Evolutionary conservation across 1,140 invertebrate genomes (phyloP).

Genomic region (Monomorium pharaonis): DNA sequence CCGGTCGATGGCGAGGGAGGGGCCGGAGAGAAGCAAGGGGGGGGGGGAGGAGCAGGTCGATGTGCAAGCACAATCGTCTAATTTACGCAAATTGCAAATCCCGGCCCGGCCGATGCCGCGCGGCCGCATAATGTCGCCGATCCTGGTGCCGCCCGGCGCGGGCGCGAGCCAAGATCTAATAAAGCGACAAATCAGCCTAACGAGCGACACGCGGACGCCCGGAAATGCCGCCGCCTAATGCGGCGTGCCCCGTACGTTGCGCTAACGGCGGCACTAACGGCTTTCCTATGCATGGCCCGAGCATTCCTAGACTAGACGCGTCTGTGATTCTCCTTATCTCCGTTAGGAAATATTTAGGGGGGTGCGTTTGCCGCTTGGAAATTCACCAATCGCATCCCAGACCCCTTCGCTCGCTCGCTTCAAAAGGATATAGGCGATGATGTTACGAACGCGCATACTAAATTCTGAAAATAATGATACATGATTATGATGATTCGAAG

Average conservation of each 20-base stretch:
- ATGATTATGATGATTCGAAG: too few relatives aligned
- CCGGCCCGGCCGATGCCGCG: conserved; percentile 29
- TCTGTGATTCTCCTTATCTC: conserved; percentile 60
- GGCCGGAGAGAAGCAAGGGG: neutral
- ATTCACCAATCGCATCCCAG: neutral
- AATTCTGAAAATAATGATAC: too few relatives aligned
- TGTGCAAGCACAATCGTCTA: conserved; percentile 80
- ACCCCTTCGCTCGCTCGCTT: too few relatives aligned
- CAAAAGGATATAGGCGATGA: too few relatives aligned
- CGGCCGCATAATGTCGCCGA: conserved; percentile 63
- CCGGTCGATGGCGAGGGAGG: neutral
- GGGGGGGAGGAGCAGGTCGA: conserved; percentile 1
- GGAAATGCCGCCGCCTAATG: conserved; percentile 69
- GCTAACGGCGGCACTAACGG: conserved; percentile 68
- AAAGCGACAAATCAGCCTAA: conserved; percentile 85
- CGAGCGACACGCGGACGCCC: conserved; percentile 70
- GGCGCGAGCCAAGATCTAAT: conserved; percentile 83
- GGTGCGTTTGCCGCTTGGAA: too few relatives aligned
- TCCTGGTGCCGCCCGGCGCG: conserved; percentile 46
- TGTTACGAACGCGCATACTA: neutral
- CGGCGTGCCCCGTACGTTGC: conserved; percentile 66
- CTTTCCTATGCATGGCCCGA: conserved; percentile 62
- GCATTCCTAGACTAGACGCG: conserved; percentile 13
- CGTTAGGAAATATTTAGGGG: neutral
- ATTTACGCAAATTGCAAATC: conserved; percentile 84